Evolutionary conservation across 2,797 vertebrate species (phyloP).

Genomic region (Sebastes itinus): DNA sequence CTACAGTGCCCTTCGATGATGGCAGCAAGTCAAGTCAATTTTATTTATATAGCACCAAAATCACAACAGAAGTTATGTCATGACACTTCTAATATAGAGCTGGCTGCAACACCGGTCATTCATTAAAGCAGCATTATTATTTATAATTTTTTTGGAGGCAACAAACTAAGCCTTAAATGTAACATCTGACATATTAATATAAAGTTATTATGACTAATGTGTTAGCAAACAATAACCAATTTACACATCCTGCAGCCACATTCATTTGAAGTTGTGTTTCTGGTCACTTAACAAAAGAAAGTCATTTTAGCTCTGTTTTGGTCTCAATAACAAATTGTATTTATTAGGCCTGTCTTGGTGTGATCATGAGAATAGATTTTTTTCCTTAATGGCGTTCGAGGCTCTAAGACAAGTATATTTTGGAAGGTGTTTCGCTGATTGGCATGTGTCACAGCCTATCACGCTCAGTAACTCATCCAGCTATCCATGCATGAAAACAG

Average conservation of each 20-base stretch:
- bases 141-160: background rate
- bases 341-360: background rate
- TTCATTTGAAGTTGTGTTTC: background rate
- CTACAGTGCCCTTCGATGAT: background rate
- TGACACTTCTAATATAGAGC: background rate
- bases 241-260: background rate
- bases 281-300: background rate
- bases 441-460: background rate
- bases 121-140: background rate
- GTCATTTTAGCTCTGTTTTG: background rate
- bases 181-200: background rate
- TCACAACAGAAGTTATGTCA: background rate
- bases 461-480: background rate
- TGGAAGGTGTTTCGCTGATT: background rate
- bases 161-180: background rate
- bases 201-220: background rate
- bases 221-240: background rate
- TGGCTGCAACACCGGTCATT: background rate
- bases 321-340: background rate
- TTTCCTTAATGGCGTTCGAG: background rate
- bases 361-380: background rate
- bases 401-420: background rate
- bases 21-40: background rate
- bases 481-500: slow-evolving; percentile 15
- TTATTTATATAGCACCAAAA: background rate